A percentile compares a stretch with the other conserved stretches of the same genome.
Evolutionary conservation across 2,888 invertebrate species (phyloP).

Genomic region (Drosophila emarginata): DNA sequence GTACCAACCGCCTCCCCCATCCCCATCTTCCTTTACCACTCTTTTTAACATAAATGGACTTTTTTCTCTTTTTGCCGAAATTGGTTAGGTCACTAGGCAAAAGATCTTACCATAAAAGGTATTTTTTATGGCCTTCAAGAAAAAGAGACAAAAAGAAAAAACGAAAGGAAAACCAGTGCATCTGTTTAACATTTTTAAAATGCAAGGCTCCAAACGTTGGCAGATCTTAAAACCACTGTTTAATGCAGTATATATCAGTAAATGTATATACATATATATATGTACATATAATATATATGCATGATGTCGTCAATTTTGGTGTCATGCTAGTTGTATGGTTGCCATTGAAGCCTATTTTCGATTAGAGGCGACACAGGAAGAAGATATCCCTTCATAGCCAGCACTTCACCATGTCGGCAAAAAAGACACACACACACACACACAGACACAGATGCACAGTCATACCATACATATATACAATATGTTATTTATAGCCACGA

Average conservation of each 20-base stretch:
- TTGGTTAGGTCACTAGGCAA: too few relatives aligned
- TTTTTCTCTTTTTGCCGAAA: too few relatives aligned
- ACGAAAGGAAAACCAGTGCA: too few relatives aligned
- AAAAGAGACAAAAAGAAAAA: too few relatives aligned
- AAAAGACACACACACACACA: constrained; percentile 40
- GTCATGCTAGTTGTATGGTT: constrained; percentile 13
- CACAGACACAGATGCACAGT: neutral
- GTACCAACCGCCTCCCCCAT: too few relatives aligned
- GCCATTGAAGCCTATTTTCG: constrained; percentile 65
- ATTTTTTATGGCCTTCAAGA: neutral
- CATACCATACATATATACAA: constrained; percentile 1
- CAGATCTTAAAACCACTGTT: constrained; percentile 12
- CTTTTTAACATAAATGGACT: too few relatives aligned
- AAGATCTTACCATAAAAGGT: too few relatives aligned
- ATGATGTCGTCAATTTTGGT: constrained; percentile 7
- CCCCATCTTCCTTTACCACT: too few relatives aligned
- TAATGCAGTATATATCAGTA: neutral
- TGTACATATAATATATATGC: neutral
- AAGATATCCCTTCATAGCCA: constrained; percentile 54
- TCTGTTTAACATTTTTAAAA: too few relatives aligned
- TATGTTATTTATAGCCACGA: constrained; percentile 65
- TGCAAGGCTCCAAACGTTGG: too few relatives aligned
- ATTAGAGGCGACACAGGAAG: constrained; percentile 62
- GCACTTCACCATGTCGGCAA: constrained; percentile 32
- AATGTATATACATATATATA: neutral